phyloP scores from a whole-genome alignment of 2,113 vertebrate genomes.

The Verasper variegatus region DNA sequence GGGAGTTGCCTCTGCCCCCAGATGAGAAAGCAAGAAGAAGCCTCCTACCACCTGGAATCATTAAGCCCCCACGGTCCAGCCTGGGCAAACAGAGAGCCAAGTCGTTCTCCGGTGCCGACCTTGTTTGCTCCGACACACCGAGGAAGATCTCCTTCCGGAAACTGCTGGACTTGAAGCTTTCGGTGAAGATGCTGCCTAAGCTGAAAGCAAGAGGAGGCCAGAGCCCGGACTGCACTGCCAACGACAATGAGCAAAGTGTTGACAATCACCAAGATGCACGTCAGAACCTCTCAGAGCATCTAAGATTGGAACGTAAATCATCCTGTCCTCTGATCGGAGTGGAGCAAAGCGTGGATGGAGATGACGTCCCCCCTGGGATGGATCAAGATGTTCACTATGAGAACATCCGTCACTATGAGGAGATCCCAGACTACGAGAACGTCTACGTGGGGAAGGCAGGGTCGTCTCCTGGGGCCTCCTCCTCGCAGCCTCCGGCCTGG shows the following conservation, averaged over 20 bases:
- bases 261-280: slow-evolving; percentile 1
- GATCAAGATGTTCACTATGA: slow-evolving; percentile 78
- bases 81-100: slow-evolving; percentile 88
- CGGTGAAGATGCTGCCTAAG: slow-evolving; percentile 86
- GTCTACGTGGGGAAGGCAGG: slow-evolving; percentile 67
- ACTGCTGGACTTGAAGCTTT: slow-evolving; percentile 88
- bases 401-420: slow-evolving; percentile 86
- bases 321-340: slow-evolving; percentile 45
- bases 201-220: slow-evolving; percentile 80
- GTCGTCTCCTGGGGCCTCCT: slow-evolving; percentile 10
- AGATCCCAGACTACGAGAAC: slow-evolving; percentile 88
- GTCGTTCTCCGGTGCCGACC: slow-evolving; percentile 90
- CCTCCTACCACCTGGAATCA: slow-evolving; percentile 73
- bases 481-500: slow-evolving; percentile 51
- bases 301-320: slow-evolving; percentile 6
- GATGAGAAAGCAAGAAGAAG: slow-evolving; percentile 82
- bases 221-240: slow-evolving; percentile 57
- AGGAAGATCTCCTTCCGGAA: slow-evolving; percentile 88
- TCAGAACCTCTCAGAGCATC: not conserved
- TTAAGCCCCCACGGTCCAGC: slow-evolving; percentile 54
- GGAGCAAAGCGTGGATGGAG: slow-evolving; percentile 72
- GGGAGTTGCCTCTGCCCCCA: slow-evolving; percentile 54
- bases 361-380: slow-evolving; percentile 35
- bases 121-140: slow-evolving; percentile 79
- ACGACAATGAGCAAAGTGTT: slow-evolving; percentile 44